phyloP scores from a whole-genome alignment of 2,113 vertebrate species.

The Felis chaus region DNA sequence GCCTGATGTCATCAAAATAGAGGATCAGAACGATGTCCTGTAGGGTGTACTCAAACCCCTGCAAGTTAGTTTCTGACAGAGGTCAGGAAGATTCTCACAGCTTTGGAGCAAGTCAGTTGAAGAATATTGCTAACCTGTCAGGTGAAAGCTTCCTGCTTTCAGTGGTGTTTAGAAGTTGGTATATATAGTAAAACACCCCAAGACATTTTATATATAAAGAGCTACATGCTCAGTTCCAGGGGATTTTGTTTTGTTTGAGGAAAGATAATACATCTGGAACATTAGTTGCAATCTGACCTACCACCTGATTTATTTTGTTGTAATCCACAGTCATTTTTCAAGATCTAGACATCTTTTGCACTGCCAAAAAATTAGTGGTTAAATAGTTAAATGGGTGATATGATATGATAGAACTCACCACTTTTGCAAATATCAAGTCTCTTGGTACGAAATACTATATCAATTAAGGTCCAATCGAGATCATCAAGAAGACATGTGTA shows the following conservation, averaged over 20 bases:
- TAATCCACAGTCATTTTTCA: not conserved
- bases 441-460: not conserved
- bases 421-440: not conserved
- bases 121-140: not conserved
- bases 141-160: not conserved
- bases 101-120: not conserved
- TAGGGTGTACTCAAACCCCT: not conserved
- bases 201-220: not conserved
- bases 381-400: not conserved
- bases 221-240: not conserved
- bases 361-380: not conserved
- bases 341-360: not conserved
- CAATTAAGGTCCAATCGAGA: not conserved
- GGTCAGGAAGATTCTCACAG: not conserved
- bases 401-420: not conserved
- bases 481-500: not conserved
- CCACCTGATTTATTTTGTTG: conserved; percentile 9
- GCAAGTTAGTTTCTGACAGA: not conserved
- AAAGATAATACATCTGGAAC: not conserved
- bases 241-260: not conserved
- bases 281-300: not conserved
- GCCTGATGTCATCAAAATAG: not conserved
- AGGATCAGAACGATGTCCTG: not conserved
- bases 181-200: not conserved
- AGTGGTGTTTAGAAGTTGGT: not conserved